Base-by-base conservation (phyloP, 2,888 invertebrate species). In the Clanis bilineata region DNA sequence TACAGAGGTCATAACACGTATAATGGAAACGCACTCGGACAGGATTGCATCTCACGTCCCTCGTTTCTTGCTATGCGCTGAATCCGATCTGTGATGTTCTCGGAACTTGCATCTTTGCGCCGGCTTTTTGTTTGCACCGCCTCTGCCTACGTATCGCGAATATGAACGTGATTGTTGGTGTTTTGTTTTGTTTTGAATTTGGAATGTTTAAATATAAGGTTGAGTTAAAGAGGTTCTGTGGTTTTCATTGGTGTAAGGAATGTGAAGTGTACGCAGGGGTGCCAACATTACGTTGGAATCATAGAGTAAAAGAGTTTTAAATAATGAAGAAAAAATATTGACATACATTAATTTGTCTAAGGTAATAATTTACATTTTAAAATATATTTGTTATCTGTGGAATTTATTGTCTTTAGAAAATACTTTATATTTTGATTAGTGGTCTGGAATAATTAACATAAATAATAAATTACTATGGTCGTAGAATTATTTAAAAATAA, bases 31-130 rank as follows among this genome's bases (percentile, higher is more conserved):
- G 62, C 61, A 54, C 68, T 64, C 75, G 72, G 74, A 60, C 69
- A 72, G 59, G 64, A 62, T 74, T 71, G 69, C 75, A 39, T 61
- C 71, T 76, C 81, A 81, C 82, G 82, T 85, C 73, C 79, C 76
- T 23, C 22, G 63, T 75, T 84, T 83, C 81, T 84, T 84, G 77
- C 69, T 65, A 64, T 25, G 47, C 47, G 67, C 70, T 58, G 65
- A 70, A 71, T 65, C 65, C 64, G 38, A 51, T 58, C 58, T 47
- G 47, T 18, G 47, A 47, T 44, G 57, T 44, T 83, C 82, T 74
- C 57, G 64, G 83, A 85, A 85, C 66, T 54, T 64, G 68, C 72
- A 72, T 72, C 55, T 51, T n/a, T 18, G 44, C 38, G 25, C 18
- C 18, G 39, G 45, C 56, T 56, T 63, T 64, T 60, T 64, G 56